Evolutionary conservation across 23 tunicate genomes (phyloP), one percentile per base, ranked within the genome.

Genomic region (Halocynthia roretzi): DNA sequence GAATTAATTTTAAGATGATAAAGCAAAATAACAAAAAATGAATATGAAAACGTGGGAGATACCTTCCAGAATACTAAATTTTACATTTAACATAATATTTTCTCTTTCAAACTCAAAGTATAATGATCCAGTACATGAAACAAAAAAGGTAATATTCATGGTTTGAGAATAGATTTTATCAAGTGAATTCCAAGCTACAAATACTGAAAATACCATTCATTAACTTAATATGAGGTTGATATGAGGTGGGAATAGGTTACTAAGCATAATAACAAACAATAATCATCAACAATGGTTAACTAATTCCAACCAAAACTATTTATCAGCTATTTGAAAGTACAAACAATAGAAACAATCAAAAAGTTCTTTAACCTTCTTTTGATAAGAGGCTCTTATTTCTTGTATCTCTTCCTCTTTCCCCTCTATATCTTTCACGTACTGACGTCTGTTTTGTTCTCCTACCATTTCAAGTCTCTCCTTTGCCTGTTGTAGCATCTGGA

Each of bases 401-500:
- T 87, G 93, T 69, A 86, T 7, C 55, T 94, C 98, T 7, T 87
- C 94, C 9, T 94, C 98, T 70, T 94, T 94, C 0, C 64, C 61
- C 51, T 87, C 94, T 21, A 87, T 82, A 49, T 94, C 94, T 51
- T 88, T 56, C 22, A 74, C 75, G 21, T 87, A 78, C 55, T 94
- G 94, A 48, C 82, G 85, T 7, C 94, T 80, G 15, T 85, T 84
- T 53, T 84, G 89, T 56, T 94, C 98, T 7, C 83, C 53, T 56
- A 85, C 61, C 93, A 94, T 87, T 67, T 94, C 94, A 48, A 94
- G 67, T 76, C 98, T 71, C 67, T 94, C 98, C 67, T 81, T 80
- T 12, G 89, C 77, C 62, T 94, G 98, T 57, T 94, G 86, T 81
- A 87, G 70, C 18, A 80, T 87, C 56, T 94, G 98, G 62, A 87